These are phyloP conservation scores for Ophiodon elongatus DNA, from an alignment of 2,113 vertebrate genomes.

Conservation along the genomic window DNA sequence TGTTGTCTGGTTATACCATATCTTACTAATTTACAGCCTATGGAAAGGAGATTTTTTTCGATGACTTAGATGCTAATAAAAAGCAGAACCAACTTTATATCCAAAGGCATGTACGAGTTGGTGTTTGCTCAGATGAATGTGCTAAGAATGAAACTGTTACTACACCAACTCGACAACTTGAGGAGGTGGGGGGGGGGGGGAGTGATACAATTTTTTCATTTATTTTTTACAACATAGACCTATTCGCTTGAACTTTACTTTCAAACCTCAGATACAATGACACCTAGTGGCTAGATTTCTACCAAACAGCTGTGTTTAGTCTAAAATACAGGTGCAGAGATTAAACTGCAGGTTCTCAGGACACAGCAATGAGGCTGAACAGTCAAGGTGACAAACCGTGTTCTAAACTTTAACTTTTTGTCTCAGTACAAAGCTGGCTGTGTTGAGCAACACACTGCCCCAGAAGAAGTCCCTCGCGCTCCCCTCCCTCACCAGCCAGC, in stretches of 20 bases:
- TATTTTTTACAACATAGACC: not conserved
- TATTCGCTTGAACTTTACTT: not conserved
- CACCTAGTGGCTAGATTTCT: not conserved
- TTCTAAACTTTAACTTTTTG: constrained; percentile 1
- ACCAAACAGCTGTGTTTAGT: constrained; percentile 12
- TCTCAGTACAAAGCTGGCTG: constrained; percentile 88
- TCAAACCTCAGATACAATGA: not conserved
- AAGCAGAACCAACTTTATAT: not conserved
- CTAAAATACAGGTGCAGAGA: constrained; percentile 1
- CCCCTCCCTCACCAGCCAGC: constrained; percentile 93
- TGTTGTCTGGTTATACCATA: not conserved
- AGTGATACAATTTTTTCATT: no score
- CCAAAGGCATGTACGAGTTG: not conserved
- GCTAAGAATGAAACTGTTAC: not conserved
- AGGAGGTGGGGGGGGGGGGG: not conserved
- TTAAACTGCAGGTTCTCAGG: not conserved
- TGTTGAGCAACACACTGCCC: constrained; percentile 89
- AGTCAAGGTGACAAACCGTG: not conserved
- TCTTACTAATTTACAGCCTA: not conserved
- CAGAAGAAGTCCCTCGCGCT: constrained; percentile 92
- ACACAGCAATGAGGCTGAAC: not conserved
- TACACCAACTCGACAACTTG: not conserved
- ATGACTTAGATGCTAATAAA: not conserved
- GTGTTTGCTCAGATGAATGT: not conserved
- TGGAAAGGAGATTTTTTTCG: not conserved